Evolutionary conservation across 2,113 vertebrate genomes (phyloP).

Genomic region (Naja naja): DNA sequence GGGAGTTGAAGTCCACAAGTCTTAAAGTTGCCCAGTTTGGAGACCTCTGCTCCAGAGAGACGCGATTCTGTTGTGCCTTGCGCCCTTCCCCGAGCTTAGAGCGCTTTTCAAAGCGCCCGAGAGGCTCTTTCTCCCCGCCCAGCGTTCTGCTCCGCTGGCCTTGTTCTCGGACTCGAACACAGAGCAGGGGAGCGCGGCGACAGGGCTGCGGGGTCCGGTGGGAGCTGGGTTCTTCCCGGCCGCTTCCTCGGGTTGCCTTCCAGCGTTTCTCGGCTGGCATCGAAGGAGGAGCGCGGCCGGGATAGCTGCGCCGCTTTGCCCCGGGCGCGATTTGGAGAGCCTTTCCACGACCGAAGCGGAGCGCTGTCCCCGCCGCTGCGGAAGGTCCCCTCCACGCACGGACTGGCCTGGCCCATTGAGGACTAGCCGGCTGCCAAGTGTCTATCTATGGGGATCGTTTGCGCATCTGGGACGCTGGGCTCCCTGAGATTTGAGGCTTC

Average conservation of each 20-base stretch:
- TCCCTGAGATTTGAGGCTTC: not conserved
- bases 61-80: not conserved
- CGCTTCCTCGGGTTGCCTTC: not conserved
- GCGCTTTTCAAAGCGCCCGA: not conserved
- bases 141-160: not conserved
- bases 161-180: not conserved
- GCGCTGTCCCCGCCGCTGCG: not conserved
- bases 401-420: not conserved
- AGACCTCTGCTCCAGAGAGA: not conserved
- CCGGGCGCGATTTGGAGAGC: not conserved
- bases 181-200: not conserved
- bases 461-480: not conserved
- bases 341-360: not conserved
- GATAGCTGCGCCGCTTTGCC: not conserved
- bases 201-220: not conserved
- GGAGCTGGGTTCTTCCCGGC: not conserved
- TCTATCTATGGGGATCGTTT: not conserved
- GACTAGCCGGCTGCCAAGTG: not conserved
- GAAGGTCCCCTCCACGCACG: not conserved
- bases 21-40: no score
- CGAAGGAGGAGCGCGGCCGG: not conserved
- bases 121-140: not conserved
- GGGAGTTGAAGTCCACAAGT: no score
- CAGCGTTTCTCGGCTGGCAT: not conserved
- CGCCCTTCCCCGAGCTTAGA: not conserved